Evolutionary conservation across 2,797 vertebrate species (phyloP).

Genomic region (Characodon lateralis): DNA sequence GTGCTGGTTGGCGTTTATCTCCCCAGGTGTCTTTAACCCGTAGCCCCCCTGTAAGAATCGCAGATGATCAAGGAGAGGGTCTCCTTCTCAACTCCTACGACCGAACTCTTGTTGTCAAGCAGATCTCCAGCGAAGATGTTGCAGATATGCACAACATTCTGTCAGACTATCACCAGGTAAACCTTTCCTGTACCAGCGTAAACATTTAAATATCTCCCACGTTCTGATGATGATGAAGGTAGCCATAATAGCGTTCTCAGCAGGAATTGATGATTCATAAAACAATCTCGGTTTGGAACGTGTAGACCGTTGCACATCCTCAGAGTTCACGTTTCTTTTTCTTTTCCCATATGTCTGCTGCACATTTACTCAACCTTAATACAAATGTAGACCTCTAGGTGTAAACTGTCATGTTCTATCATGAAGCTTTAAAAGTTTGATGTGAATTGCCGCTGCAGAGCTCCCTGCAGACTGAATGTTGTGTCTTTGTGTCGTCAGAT

Average conservation of each 20-base stretch:
- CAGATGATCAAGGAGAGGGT: conserved; percentile 84
- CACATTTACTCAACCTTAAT: not conserved
- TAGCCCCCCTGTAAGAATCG: conserved; percentile 84
- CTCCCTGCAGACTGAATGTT: conserved; percentile 6
- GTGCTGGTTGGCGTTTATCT: not conserved
- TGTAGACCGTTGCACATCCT: too few relatives aligned
- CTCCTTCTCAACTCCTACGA: conserved; percentile 90
- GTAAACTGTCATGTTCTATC: too few relatives aligned
- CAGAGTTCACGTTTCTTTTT: not conserved
- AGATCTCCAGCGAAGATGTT: conserved; percentile 94
- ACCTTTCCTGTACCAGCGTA: too few relatives aligned
- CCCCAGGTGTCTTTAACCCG: conserved; percentile 88
- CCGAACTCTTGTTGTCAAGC: conserved; percentile 90
- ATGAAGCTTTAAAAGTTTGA: not conserved
- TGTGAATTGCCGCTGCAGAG: not conserved
- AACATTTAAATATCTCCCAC: not conserved
- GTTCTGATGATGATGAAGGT: not conserved
- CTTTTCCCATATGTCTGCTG: not conserved
- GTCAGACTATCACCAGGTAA: conserved; percentile 92
- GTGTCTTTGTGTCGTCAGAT: not conserved
- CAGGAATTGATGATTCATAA: not conserved
- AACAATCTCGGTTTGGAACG: not conserved
- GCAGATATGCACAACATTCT: conserved; percentile 93
- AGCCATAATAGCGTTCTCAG: not conserved
- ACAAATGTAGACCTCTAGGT: not conserved